phyloP scores from a whole-genome alignment of 2,888 invertebrate species.

The Cephus spinipes region DNA sequence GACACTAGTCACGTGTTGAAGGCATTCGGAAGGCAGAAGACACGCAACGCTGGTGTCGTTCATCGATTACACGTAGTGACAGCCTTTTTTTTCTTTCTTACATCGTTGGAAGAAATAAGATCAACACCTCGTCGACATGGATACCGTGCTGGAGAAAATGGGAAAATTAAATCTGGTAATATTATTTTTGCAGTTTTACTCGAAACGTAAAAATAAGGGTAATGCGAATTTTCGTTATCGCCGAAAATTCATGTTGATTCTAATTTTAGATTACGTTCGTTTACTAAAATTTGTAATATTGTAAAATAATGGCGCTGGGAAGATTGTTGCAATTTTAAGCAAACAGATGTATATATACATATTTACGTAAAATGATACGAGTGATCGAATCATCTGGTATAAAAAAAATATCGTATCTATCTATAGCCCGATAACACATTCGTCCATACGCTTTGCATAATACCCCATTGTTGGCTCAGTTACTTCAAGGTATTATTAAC shows the following conservation, averaged over 20 bases:
- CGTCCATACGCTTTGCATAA: neutral
- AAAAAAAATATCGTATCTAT: neutral
- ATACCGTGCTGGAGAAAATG: constrained; percentile 63
- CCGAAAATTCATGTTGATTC: no score
- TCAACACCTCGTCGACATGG: constrained; percentile 41
- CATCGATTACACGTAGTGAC: neutral
- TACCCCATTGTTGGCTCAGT: neutral
- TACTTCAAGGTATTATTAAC: neutral
- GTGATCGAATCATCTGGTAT: neutral
- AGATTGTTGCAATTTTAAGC: neutral
- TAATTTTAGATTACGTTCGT: no score
- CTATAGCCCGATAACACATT: neutral
- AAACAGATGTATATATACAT: neutral
- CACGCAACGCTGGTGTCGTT: neutral
- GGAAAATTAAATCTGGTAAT: constrained; percentile 64
- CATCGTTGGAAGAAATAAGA: neutral
- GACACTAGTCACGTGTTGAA: constrained; percentile 17
- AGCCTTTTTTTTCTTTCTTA: neutral
- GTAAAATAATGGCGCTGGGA: neutral
- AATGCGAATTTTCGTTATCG: neutral
- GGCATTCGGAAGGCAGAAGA: constrained; percentile 1
- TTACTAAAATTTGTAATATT: neutral
- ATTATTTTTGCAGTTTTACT: constrained; percentile 2
- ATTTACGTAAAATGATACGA: neutral
- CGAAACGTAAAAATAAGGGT: neutral